These are phyloP conservation scores for Neoscelio sp. DNA, from an alignment of 2,888 invertebrate genomes.

Conservation along the genomic window DNA sequence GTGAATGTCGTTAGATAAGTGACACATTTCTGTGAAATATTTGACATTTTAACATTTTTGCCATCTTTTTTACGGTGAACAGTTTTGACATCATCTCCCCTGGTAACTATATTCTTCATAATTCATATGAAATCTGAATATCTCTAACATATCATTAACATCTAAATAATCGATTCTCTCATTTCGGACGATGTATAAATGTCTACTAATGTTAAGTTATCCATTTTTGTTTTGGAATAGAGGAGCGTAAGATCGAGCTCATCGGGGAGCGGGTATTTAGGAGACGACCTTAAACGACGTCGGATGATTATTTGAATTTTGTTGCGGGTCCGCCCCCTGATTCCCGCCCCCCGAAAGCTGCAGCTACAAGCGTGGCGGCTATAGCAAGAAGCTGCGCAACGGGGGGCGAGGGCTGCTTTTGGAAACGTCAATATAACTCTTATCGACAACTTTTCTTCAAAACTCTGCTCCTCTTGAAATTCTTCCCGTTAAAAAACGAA, in stretches of 20 bases:
- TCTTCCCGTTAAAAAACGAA: background rate
- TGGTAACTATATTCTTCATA: background rate
- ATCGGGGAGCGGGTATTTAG: constrained; percentile 80
- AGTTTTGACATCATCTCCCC: background rate
- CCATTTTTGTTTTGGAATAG: constrained; percentile 18
- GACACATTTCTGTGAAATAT: constrained; percentile 88
- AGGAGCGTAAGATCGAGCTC: constrained; percentile 67
- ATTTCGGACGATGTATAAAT: constrained; percentile 4
- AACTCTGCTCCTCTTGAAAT: background rate
- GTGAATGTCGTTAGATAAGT: constrained; percentile 94
- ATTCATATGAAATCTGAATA: background rate
- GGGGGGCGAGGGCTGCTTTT: constrained; percentile 78
- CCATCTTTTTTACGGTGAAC: constrained; percentile 5
- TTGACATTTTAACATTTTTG: constrained; percentile 37
- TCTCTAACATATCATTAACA: background rate
- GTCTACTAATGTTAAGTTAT: constrained; percentile 8
- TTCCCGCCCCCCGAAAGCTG: constrained; percentile 82
- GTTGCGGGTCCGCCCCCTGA: constrained; percentile 72
- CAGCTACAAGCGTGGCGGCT: constrained; percentile 72
- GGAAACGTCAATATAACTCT: constrained; percentile 57
- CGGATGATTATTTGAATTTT: constrained; percentile 14
- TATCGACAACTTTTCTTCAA: constrained; percentile 51
- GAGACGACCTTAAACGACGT: constrained; percentile 69
- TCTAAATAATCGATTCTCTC: no score
- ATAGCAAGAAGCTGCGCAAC: constrained; percentile 79